Percentiles rank a stretch among this genome's conserved stretches.
Conservation (phyloP, 35 echinoderm and acorn worm species). For the Patiria miniata region DNA sequence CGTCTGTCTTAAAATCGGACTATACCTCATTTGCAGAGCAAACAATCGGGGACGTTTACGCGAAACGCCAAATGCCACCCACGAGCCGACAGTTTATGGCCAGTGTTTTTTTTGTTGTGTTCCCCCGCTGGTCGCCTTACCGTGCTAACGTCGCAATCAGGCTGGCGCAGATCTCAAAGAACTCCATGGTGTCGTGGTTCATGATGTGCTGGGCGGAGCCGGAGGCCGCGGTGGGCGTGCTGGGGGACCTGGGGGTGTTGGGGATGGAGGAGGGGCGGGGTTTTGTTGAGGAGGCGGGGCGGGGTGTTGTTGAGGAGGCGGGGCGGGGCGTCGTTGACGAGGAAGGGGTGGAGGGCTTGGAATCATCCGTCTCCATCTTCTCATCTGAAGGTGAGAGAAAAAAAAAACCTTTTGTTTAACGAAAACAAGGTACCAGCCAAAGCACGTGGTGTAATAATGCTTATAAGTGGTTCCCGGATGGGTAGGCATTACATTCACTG, state of each 20-base stretch:
- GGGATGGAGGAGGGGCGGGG: neutral
- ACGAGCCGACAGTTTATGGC: too few relatives aligned
- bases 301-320: conserved; percentile 17
- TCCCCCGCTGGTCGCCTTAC: conserved; percentile 28
- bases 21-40: too few relatives aligned
- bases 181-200: conserved; percentile 92
- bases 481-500: too few relatives aligned
- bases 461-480: too few relatives aligned
- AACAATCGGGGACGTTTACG: too few relatives aligned
- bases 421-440: too few relatives aligned
- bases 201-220: too few relatives aligned
- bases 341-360: neutral
- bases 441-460: too few relatives aligned
- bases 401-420: too few relatives aligned
- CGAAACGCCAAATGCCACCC: too few relatives aligned
- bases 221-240: conserved; percentile 54
- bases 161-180: conserved; percentile 99
- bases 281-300: neutral
- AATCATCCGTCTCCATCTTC: conserved; percentile 43
- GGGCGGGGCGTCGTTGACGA: neutral
- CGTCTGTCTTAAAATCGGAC: too few relatives aligned
- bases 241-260: conserved; percentile 44
- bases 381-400: conserved; percentile 56
- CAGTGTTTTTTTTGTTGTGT: too few relatives aligned
- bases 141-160: conserved; percentile 88